phyloP scores from a whole-genome alignment of 2,797 vertebrate genomes.

The Eupleurogrammus muticus region DNA sequence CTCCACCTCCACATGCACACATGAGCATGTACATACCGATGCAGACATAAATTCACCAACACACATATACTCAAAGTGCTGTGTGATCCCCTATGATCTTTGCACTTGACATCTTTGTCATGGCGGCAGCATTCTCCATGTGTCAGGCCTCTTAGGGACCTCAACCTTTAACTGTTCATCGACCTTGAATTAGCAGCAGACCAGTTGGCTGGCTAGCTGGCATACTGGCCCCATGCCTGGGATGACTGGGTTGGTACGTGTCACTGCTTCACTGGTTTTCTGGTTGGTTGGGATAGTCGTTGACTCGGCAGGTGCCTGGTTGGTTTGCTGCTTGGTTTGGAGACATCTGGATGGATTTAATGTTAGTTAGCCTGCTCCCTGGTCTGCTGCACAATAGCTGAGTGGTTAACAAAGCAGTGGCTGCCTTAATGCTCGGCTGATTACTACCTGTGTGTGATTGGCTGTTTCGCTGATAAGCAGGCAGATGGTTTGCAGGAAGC shows the following conservation, averaged over 20 bases:
- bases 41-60: constrained; percentile 4
- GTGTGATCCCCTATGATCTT: constrained; percentile 26
- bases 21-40: not conserved
- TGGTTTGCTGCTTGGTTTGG: not conserved
- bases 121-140: constrained; percentile 44
- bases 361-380: not conserved
- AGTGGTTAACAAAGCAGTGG: not conserved
- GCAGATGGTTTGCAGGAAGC: not conserved
- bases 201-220: not conserved
- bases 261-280: not conserved
- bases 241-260: not conserved
- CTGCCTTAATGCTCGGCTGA: not conserved
- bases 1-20: constrained; percentile 15
- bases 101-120: constrained; percentile 61
- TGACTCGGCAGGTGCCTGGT: not conserved
- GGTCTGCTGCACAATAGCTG: not conserved
- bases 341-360: not conserved
- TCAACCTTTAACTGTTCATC: constrained; percentile 49
- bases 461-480: not conserved
- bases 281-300: not conserved
- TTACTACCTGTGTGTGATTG: not conserved
- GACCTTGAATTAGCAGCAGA: constrained; percentile 48
- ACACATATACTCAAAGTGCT: constrained; percentile 8
- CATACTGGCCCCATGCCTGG: not conserved
- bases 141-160: constrained; percentile 54